Conservation (phyloP, 2,797 vertebrate genomes). For the Acridotheres tristis region DNA sequence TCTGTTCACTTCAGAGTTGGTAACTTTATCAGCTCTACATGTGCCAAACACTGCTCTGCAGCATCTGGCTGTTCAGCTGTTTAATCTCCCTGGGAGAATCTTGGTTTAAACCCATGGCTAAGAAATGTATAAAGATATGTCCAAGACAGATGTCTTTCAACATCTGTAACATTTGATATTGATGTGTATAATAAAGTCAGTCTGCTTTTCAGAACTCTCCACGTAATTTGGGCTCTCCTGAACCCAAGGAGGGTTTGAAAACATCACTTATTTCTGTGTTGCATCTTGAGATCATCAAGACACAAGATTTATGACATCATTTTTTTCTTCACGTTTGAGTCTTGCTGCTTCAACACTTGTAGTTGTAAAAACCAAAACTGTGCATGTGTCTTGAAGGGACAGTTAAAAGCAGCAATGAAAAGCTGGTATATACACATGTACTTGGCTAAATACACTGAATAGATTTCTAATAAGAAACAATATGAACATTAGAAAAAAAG, state of each 20-base stretch:
- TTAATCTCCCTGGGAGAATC: slow-evolving; percentile 60
- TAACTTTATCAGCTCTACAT: slow-evolving; percentile 51
- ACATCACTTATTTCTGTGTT: background rate
- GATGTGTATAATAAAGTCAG: background rate
- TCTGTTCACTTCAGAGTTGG: slow-evolving; percentile 53
- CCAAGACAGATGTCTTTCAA: slow-evolving; percentile 60
- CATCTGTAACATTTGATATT: slow-evolving; percentile 1
- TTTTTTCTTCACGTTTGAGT: background rate
- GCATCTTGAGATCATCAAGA: background rate
- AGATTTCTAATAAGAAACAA: background rate
- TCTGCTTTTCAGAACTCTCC: background rate
- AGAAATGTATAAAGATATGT: slow-evolving; percentile 53
- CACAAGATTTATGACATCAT: background rate
- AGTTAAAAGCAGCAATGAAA: background rate
- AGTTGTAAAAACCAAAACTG: background rate
- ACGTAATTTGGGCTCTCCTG: background rate
- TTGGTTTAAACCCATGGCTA: slow-evolving; percentile 62
- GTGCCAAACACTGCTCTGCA: slow-evolving; percentile 44
- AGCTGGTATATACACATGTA: background rate
- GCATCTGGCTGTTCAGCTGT: slow-evolving; percentile 72
- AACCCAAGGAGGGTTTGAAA: background rate
- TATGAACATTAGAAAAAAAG: background rate
- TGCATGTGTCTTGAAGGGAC: background rate
- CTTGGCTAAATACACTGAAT: background rate
- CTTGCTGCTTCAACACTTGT: background rate